These are phyloP conservation scores for Drosophila cardini DNA, from an alignment of 1,140 invertebrate genomes.

Conservation along the genomic window DNA sequence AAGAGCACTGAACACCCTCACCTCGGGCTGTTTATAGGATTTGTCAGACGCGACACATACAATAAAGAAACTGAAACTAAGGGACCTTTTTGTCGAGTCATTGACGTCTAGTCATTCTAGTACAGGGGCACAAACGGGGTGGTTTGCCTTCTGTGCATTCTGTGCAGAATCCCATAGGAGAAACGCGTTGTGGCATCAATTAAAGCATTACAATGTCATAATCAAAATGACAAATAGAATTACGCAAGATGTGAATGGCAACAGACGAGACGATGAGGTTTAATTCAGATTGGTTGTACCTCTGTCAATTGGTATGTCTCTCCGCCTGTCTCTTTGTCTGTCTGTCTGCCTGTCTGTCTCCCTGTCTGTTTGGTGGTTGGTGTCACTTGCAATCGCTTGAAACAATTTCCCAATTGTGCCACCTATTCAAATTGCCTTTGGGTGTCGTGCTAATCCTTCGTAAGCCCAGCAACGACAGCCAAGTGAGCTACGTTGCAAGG, in stretches of 20 bases:
- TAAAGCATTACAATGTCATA: conserved; percentile 85
- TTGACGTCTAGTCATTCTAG: conserved; percentile 60
- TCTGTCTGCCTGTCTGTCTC: not conserved
- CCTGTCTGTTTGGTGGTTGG: conserved; percentile 51
- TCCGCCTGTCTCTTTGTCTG: not conserved
- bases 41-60: conserved; percentile 59
- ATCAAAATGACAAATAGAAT: conserved; percentile 85
- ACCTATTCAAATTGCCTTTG: conserved; percentile 71
- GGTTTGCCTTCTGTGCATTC: conserved; percentile 72
- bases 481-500: conserved; percentile 49
- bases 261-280: conserved; percentile 59
- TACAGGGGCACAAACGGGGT: conserved; percentile 43
- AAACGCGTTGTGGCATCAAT: conserved; percentile 74
- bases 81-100: conserved; percentile 58
- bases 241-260: conserved; percentile 81
- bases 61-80: conserved; percentile 27
- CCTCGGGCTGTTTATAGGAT: conserved; percentile 74
- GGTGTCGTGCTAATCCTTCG: conserved; percentile 63
- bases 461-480: conserved; percentile 64
- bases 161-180: conserved; percentile 29
- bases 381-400: conserved; percentile 57
- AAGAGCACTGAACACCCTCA: conserved; percentile 27
- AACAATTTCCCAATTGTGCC: conserved; percentile 75
- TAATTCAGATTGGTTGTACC: conserved; percentile 20
- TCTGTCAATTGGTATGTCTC: not conserved